Evolutionary conservation across 2,113 vertebrate genomes (phyloP).

Genomic region (Strix aluco): DNA sequence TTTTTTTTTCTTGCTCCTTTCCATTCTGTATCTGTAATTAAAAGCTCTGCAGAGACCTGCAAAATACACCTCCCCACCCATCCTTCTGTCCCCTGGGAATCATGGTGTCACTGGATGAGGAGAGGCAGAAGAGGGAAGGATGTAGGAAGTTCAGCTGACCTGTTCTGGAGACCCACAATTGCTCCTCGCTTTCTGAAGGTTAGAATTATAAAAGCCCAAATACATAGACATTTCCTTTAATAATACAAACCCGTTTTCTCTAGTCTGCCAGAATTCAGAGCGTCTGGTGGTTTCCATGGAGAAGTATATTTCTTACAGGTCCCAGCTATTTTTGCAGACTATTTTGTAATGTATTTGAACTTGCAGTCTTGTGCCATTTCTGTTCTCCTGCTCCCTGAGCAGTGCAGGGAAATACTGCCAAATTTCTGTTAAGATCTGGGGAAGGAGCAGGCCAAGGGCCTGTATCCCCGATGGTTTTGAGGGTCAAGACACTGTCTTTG

Average conservation of each 20-base stretch:
- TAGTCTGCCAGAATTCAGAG: slow-evolving; percentile 54
- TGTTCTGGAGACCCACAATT: neutral
- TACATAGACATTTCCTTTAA: slow-evolving; percentile 41
- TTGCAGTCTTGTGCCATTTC: slow-evolving; percentile 39
- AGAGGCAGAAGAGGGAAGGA: neutral
- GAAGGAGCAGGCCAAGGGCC: neutral
- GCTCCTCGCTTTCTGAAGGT: neutral
- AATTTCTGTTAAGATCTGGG: neutral
- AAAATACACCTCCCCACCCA: neutral
- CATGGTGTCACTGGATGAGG: fast-evolving
- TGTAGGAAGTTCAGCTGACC: neutral
- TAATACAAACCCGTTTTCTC: slow-evolving; percentile 26
- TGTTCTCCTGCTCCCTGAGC: neutral
- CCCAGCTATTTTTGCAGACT: slow-evolving; percentile 68
- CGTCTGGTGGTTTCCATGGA: slow-evolving; percentile 70
- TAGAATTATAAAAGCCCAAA: neutral
- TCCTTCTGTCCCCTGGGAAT: neutral
- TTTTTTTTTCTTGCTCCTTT: neutral
- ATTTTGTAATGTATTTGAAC: slow-evolving; percentile 60
- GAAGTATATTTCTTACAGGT: slow-evolving; percentile 58
- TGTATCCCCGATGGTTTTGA: neutral
- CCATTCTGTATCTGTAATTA: neutral
- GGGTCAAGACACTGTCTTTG: neutral
- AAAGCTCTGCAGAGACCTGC: slow-evolving; percentile 11
- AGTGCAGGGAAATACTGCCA: neutral